Percentiles rank a stretch among this genome's conserved stretches.
phyloP scores from a whole-genome alignment of 30 jellyfish, hydroid and myxozoan genomes.

The Haliclystus octoradiatus region DNA sequence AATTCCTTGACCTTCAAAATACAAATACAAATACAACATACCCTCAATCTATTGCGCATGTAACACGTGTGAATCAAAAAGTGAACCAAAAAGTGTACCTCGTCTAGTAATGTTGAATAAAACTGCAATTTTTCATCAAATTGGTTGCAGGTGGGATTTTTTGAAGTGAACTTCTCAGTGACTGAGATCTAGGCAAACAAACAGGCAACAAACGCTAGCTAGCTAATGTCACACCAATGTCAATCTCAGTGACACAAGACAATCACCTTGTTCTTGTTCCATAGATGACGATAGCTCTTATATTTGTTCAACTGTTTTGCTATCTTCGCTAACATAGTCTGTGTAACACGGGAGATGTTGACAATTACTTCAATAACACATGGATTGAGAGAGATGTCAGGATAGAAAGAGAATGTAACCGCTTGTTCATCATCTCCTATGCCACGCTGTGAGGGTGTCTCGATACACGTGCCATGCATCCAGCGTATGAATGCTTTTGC shows the following conservation, averaged over 20 bases:
- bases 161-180: constrained; percentile 78
- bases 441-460: constrained; percentile 82
- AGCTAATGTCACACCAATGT: background rate
- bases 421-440: constrained; percentile 80
- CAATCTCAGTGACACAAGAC: background rate
- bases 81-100: constrained; percentile 32
- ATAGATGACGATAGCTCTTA: constrained; percentile 71
- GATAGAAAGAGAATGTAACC: constrained; percentile 67
- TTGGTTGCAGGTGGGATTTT: constrained; percentile 85
- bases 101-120: constrained; percentile 62
- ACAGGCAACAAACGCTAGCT: background rate
- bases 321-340: constrained; percentile 66
- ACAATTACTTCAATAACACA: constrained; percentile 56
- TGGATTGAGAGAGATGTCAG: constrained; percentile 80
- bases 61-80: background rate
- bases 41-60: background rate
- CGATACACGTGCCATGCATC: constrained; percentile 98
- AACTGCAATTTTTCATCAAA: constrained; percentile 86
- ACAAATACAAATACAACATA: too few species aligned
- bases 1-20: constrained; percentile 51
- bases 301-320: constrained; percentile 59
- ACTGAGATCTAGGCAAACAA: constrained; percentile 33
- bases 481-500: constrained; percentile 81
- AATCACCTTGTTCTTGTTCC: constrained; percentile 84
- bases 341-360: constrained; percentile 59